Conservation (phyloP, 2,113 vertebrate genomes). For the Ptychochromis oligacanthus region DNA sequence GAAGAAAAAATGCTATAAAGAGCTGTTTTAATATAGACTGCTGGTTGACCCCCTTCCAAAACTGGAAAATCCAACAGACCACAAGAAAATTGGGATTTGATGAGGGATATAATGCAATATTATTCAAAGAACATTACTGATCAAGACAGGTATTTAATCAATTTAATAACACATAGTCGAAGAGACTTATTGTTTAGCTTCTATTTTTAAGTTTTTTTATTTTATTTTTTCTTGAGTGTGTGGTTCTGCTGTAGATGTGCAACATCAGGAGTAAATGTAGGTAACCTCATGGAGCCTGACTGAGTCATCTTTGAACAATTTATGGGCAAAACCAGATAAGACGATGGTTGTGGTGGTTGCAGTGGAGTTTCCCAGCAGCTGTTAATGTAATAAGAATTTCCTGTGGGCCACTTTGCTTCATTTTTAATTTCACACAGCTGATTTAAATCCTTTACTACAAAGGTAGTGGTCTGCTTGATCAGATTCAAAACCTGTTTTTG, state of each 20-base stretch:
- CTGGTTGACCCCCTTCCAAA: slow-evolving; percentile 19
- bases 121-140: slow-evolving; percentile 5
- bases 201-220: too few species aligned
- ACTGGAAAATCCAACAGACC: neutral
- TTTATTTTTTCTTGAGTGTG: slow-evolving; percentile 37
- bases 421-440: slow-evolving; percentile 46
- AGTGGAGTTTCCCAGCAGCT: slow-evolving; percentile 47
- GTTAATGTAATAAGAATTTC: slow-evolving; percentile 59
- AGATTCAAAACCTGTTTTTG: neutral
- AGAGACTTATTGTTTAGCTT: neutral
- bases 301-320: slow-evolving; percentile 47
- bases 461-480: neutral
- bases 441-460: slow-evolving; percentile 45
- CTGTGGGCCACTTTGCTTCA: slow-evolving; percentile 34
- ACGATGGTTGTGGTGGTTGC: slow-evolving; percentile 44
- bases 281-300: slow-evolving; percentile 25
- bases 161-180: neutral
- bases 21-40: neutral
- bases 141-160: slow-evolving; percentile 14
- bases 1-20: neutral
- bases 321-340: slow-evolving; percentile 58
- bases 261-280: slow-evolving; percentile 34
- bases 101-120: slow-evolving; percentile 30
- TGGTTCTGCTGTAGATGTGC: slow-evolving; percentile 20
- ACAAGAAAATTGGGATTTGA: slow-evolving; percentile 41